Base-by-base conservation (phyloP, 2,797 vertebrate species). In the Todus mexicanus region DNA sequence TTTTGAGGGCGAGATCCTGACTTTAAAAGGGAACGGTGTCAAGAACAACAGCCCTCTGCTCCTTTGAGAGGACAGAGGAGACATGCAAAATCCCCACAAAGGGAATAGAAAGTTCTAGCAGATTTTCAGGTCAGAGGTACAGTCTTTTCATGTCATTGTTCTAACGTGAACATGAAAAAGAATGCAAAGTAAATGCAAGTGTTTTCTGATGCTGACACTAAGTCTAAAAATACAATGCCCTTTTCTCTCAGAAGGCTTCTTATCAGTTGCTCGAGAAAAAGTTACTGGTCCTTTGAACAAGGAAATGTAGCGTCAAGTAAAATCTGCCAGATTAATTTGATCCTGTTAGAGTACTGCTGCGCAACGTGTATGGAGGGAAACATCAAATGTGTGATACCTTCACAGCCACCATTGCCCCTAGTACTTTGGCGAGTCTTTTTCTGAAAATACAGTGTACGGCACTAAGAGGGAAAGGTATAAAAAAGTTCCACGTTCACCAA, bases 361-460 rank as follows among this genome's bases (percentile, higher is more conserved):
- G 15, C 12, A 15, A 27, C 0, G 17, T 13, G 33, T 16, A n/a
- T 35, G 38, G 54, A n/a, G 13, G 12, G 13, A 29, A 78, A 70
- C 8, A 48, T 2, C 22, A 84, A 60, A 48, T 0, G 10, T 11
- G 35, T 1, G 19, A 27, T 38, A 70, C 9, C 26, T 54, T 56
- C 1, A 0, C 53, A 80, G 61, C 4, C 1, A 1, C 12, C 47
- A 14, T 5, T 35, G 43, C 40, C 35, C 0, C 0, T 2, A 22
- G 31, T 2, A 37, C 53, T 53, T 40, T 35, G 59, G 29, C 6
- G 61, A 88, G 15, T 14, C 47, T 90, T 15, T 33, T 47, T 57
- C 65, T n/a, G 25, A 29, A 57, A 69, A 66, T 15, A 20, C 1
- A 50, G 16, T 6, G 29, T 37, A 37, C 2, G 1, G 47, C 53